Evolutionary conservation across 2,797 vertebrate species (phyloP).

Genomic region (Lophura swinhoii): DNA sequence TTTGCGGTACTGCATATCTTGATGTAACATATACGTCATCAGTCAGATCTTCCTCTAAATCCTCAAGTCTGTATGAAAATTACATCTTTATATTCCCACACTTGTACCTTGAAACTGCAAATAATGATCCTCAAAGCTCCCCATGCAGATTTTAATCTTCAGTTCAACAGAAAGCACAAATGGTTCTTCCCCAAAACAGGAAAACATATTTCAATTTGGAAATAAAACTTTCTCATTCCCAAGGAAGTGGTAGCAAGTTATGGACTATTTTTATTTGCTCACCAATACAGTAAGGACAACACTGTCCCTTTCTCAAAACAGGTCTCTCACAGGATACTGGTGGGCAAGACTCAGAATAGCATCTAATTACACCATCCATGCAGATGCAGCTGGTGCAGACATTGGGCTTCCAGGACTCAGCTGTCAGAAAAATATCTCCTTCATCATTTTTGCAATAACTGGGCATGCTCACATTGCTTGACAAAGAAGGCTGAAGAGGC

Average conservation of each 20-base stretch:
- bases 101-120: neutral
- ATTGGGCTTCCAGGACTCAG: slow-evolving; percentile 92
- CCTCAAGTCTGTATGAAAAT: neutral
- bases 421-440: slow-evolving; percentile 90
- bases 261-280: slow-evolving; percentile 50
- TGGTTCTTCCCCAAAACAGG: neutral
- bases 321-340: slow-evolving; percentile 86
- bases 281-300: slow-evolving; percentile 93
- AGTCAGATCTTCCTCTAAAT: neutral
- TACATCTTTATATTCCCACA: neutral
- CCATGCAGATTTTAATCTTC: neutral
- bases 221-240: neutral
- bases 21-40: neutral
- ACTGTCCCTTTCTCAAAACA: slow-evolving; percentile 90
- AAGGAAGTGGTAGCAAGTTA: neutral
- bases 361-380: slow-evolving; percentile 87
- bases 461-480: slow-evolving; percentile 86
- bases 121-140: neutral
- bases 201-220: neutral
- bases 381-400: slow-evolving; percentile 91
- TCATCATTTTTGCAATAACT: slow-evolving; percentile 87
- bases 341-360: slow-evolving; percentile 90
- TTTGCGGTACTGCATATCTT: neutral
- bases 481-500: slow-evolving; percentile 78
- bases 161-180: neutral